These are phyloP conservation scores for Bubo blakistoni DNA, from an alignment of 2,113 vertebrate species.

Conservation along the genomic window DNA sequence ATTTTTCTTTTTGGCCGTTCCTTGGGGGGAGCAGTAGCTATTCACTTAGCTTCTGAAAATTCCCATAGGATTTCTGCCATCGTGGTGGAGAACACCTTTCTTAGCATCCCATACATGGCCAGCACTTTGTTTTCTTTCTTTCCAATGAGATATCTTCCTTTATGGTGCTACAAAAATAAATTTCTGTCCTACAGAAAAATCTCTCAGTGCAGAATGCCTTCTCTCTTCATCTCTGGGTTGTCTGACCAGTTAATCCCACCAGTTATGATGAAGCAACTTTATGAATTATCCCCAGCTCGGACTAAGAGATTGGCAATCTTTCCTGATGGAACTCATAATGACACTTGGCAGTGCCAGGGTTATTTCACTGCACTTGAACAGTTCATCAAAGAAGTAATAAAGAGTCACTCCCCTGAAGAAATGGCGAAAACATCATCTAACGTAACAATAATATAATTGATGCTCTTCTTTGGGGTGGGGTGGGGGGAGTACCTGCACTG, in stretches of 20 bases:
- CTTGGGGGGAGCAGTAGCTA: slow-evolving; percentile 93
- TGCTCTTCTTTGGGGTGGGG: background rate
- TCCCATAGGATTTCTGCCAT: slow-evolving; percentile 94
- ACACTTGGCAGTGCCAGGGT: slow-evolving; percentile 99
- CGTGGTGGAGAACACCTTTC: slow-evolving; percentile 97
- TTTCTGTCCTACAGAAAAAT: slow-evolving; percentile 95
- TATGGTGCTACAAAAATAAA: slow-evolving; percentile 99
- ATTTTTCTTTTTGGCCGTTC: slow-evolving; percentile 96
- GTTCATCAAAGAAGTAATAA: slow-evolving; percentile 94
- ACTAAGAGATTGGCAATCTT: slow-evolving; percentile 97
- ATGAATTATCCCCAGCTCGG: slow-evolving; percentile 94
- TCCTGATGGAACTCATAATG: slow-evolving; percentile 97
- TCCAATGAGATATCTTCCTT: slow-evolving; percentile 92
- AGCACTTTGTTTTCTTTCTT: slow-evolving; percentile 96
- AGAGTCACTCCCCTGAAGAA: slow-evolving; percentile 91
- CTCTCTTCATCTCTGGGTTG: slow-evolving; percentile 95
- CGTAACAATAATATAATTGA: slow-evolving; percentile 90
- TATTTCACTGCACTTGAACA: slow-evolving; percentile 96
- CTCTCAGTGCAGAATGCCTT: slow-evolving; percentile 93
- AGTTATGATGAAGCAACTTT: slow-evolving; percentile 99
- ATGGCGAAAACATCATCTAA: slow-evolving; percentile 84
- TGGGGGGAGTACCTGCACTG: slow-evolving; percentile 33
- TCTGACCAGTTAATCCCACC: slow-evolving; percentile 98
- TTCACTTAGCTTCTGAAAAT: slow-evolving; percentile 92
- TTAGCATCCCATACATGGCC: slow-evolving; percentile 99